Percentiles rank a stretch among this genome's conserved stretches.
Evolutionary conservation across 2,113 vertebrate genomes (phyloP).

Genomic region (Toxotes jaculatrix): DNA sequence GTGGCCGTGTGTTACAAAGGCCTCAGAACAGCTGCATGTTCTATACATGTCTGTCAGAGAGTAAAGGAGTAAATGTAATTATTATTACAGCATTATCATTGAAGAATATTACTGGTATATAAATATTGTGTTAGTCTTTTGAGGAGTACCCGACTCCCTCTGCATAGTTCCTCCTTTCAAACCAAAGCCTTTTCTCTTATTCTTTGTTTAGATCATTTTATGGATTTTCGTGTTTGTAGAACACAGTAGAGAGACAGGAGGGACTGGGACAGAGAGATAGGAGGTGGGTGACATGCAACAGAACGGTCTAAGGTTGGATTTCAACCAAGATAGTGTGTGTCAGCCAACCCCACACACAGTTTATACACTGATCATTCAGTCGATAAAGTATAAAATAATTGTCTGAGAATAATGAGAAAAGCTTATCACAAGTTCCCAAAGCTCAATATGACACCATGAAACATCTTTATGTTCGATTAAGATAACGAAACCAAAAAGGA

Average conservation of each 20-base stretch:
- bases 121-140: too few species aligned
- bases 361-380: too few species aligned
- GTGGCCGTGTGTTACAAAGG: background rate
- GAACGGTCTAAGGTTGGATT: background rate
- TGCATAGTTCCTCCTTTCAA: background rate
- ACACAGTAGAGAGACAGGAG: background rate
- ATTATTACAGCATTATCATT: too few species aligned
- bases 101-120: too few species aligned
- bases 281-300: background rate
- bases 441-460: too few species aligned
- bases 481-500: too few species aligned
- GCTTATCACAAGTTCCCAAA: too few species aligned
- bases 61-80: too few species aligned
- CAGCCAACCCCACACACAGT: background rate
- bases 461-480: too few species aligned
- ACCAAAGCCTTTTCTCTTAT: background rate
- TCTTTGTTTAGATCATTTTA: background rate
- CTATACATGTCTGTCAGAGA: background rate
- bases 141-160: too few species aligned
- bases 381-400: too few species aligned
- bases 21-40: background rate
- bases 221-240: background rate
- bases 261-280: background rate
- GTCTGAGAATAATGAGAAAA: too few species aligned
- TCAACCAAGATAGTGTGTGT: background rate